Base-by-base conservation (phyloP, 2,113 vertebrate genomes). In the Sebastes fasciatus region DNA sequence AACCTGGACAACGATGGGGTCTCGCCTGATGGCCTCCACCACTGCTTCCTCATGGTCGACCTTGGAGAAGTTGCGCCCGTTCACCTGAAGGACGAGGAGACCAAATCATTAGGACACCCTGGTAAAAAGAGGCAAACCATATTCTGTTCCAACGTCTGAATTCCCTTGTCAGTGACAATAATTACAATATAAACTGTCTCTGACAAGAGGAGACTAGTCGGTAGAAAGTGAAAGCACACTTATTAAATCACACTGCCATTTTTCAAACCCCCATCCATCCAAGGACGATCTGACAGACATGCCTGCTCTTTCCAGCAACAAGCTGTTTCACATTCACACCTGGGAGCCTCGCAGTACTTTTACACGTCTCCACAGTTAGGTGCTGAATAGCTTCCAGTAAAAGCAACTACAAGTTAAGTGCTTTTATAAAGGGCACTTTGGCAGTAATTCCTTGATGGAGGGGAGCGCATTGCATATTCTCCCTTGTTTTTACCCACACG, bases 1-100 rank as follows among this genome's bases (percentile, higher is more conserved):
- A 64, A 98, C 98, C 90, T 99, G 98, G 51, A 98, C 97, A 7
- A 98, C 96, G 1, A 99, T 97, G 88, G 98, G 97, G 65, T 98
- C 98, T 92, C 97, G 97, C 63, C 96, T 95, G 81, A 98, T 96
- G 83, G 97, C 96, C 92, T 97, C 97, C 93, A 96, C 97, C 94
- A 96, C 97, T 7, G 97, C 96, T 21, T 97, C 97, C 26, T 98
- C 97, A 1, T 98, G 97, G 52, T 96, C 97, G 13, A 94, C 96
- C 91, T 96, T 98, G 46, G 97, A 97, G 57, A 98, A 97, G 88
- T 98, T 97, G 45, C 97, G 97, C 26, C 96, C 97, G 69, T 99
- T 99, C 88, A 99, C 98, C 98, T 99, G 84, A 1, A 0, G 19
- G 51, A 4, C 40, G 23, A 69, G 57, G 17, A 86, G 12, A 84